Conservation (phyloP, 2,113 vertebrate genomes). For the Pygoscelis antarcticus region DNA sequence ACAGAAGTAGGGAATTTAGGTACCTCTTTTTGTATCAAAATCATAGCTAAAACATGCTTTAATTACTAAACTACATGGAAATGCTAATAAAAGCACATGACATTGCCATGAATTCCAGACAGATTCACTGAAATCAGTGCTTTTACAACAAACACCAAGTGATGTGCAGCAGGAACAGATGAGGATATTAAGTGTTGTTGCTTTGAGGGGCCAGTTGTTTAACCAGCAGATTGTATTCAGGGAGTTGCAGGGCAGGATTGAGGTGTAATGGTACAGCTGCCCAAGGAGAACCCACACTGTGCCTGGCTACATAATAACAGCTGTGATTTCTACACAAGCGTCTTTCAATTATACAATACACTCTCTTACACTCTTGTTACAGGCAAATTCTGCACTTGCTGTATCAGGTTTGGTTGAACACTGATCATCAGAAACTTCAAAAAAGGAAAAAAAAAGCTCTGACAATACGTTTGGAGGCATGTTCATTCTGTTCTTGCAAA, state of each 20-base stretch:
- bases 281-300: not conserved
- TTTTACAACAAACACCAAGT: not conserved
- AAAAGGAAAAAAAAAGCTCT: not conserved
- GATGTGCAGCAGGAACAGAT: not conserved
- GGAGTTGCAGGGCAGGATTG: not conserved
- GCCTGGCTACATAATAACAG: not conserved
- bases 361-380: not conserved
- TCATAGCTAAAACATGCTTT: not conserved
- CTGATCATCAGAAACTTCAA: not conserved
- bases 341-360: not conserved
- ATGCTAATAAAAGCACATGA: not conserved
- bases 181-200: not conserved
- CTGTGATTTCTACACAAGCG: not conserved
- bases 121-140: not conserved
- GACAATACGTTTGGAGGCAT: not conserved
- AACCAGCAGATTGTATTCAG: not conserved
- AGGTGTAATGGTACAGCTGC: not conserved
- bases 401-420: not conserved
- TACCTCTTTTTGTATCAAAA: conserved; percentile 7
- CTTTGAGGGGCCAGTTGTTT: not conserved
- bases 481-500: not conserved
- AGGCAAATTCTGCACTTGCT: not conserved
- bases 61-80: conserved; percentile 12
- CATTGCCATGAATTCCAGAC: not conserved
- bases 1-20: not conserved